phyloP scores from a whole-genome alignment of 2,113 vertebrate species.

The Thomomys bottae region DNA sequence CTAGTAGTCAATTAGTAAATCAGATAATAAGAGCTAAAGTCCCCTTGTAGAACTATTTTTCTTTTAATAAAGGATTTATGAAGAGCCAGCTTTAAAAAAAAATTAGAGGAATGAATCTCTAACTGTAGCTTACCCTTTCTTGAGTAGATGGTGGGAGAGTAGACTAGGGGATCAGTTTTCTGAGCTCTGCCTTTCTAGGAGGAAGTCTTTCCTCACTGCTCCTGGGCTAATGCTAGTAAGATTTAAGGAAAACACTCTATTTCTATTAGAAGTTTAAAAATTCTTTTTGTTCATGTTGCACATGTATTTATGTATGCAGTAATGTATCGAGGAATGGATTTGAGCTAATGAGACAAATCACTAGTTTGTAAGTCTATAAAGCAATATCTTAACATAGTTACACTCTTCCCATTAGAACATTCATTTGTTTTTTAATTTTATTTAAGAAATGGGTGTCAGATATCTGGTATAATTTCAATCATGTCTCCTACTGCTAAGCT shows the following conservation, averaged over 20 bases:
- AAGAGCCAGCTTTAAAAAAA: slow-evolving; percentile 6
- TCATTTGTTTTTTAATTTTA: neutral
- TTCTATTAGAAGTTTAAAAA: neutral
- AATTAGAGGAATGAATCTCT: slow-evolving; percentile 32
- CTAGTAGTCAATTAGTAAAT: neutral
- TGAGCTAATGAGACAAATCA: slow-evolving; percentile 9
- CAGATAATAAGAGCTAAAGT: neutral
- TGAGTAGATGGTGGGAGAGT: neutral
- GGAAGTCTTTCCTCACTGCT: neutral
- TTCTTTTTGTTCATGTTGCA: neutral
- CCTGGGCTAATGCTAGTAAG: neutral
- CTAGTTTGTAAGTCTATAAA: neutral
- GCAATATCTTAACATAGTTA: neutral
- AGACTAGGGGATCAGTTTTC: neutral
- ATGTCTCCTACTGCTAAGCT: neutral
- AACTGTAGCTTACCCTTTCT: neutral
- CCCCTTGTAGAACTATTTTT: neutral
- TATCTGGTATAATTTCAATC: neutral
- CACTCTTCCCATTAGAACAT: slow-evolving; percentile 32
- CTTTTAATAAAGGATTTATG: slow-evolving; percentile 30
- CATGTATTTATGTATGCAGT: neutral
- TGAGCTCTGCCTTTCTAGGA: neutral
- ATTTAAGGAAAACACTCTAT: neutral
- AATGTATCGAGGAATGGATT: neutral
- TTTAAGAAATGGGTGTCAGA: neutral